Percentiles rank a stretch among this genome's conserved stretches.
Evolutionary conservation across 2,888 invertebrate species (phyloP).

Genomic region (Mythimna impura): DNA sequence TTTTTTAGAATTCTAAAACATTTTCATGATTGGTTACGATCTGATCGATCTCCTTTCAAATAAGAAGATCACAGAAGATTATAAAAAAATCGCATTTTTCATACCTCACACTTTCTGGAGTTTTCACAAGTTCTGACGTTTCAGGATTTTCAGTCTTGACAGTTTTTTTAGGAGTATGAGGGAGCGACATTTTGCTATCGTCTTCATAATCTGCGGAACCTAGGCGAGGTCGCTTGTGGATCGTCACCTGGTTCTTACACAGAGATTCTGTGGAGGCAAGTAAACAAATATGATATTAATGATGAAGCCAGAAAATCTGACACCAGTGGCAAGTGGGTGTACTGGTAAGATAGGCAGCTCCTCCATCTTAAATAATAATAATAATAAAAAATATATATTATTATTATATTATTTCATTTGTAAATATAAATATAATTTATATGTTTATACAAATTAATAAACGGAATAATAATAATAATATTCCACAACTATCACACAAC

Average conservation of each 20-base stretch:
- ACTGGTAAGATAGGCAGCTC: too few species aligned
- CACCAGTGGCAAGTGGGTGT: too few species aligned
- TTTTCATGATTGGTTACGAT: background rate
- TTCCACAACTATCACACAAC: too few species aligned
- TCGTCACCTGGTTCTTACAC: constrained; percentile 68
- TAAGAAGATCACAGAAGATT: background rate
- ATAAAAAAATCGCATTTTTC: background rate
- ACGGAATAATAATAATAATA: too few species aligned
- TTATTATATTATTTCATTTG: too few species aligned
- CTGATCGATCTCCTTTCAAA: background rate
- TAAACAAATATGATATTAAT: background rate
- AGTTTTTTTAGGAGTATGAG: constrained; percentile 60
- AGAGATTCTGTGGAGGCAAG: constrained; percentile 56
- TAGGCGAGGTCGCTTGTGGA: constrained; percentile 76
- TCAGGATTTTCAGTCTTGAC: constrained; percentile 65
- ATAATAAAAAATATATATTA: too few species aligned
- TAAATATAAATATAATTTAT: too few species aligned
- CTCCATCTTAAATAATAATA: too few species aligned
- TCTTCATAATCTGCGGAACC: constrained; percentile 42
- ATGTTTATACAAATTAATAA: too few species aligned
- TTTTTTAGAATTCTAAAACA: background rate
- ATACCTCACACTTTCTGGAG: constrained; percentile 67
- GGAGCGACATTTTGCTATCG: constrained; percentile 8
- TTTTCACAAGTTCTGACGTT: constrained; percentile 68
- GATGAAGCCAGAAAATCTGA: too few species aligned